A percentile compares a stretch with the other conserved stretches of the same genome.
Conservation (phyloP, 1,140 invertebrate genomes). For the Cylas formicarius region DNA sequence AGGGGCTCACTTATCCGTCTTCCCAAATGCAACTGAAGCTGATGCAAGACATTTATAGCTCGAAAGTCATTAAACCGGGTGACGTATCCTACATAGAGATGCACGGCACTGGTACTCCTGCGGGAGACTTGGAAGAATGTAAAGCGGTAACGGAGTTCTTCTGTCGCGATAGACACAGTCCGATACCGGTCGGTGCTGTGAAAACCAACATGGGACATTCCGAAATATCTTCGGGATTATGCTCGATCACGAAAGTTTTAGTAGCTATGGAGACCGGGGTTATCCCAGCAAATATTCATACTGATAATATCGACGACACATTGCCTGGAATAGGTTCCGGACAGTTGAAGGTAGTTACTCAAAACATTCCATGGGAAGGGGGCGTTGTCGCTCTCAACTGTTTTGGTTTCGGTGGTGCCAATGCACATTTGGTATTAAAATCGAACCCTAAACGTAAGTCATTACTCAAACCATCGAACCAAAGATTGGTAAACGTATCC, state of each 20-base stretch:
- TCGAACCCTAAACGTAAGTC: conserved; percentile 45
- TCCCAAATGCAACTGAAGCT: conserved; percentile 47
- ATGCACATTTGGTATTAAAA: conserved; percentile 60
- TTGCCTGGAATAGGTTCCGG: conserved; percentile 63
- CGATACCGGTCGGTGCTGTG: conserved; percentile 77
- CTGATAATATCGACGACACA: conserved; percentile 59
- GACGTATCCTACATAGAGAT: conserved; percentile 62
- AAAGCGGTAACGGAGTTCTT: conserved; percentile 76
- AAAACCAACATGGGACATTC: conserved; percentile 92
- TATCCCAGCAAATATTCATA: conserved; percentile 68
- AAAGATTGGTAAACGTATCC: conserved; percentile 51
- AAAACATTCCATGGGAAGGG: conserved; percentile 52
- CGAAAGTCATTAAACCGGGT: conserved; percentile 52
- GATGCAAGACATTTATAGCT: conserved; percentile 51
- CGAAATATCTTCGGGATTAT: conserved; percentile 81
- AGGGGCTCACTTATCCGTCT: conserved; percentile 51
- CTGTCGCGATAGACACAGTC: conserved; percentile 55
- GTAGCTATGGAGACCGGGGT: conserved; percentile 58
- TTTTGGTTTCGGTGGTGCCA: conserved; percentile 57
- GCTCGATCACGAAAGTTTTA: conserved; percentile 73
- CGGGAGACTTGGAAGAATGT: conserved; percentile 80
- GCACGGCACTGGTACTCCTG: conserved; percentile 62
- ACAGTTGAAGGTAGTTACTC: conserved; percentile 56
- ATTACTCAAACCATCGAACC: conserved; percentile 42
- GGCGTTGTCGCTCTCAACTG: conserved; percentile 45